phyloP scores from a whole-genome alignment of 2,888 invertebrate genomes.

The Drosophila sordidula region DNA sequence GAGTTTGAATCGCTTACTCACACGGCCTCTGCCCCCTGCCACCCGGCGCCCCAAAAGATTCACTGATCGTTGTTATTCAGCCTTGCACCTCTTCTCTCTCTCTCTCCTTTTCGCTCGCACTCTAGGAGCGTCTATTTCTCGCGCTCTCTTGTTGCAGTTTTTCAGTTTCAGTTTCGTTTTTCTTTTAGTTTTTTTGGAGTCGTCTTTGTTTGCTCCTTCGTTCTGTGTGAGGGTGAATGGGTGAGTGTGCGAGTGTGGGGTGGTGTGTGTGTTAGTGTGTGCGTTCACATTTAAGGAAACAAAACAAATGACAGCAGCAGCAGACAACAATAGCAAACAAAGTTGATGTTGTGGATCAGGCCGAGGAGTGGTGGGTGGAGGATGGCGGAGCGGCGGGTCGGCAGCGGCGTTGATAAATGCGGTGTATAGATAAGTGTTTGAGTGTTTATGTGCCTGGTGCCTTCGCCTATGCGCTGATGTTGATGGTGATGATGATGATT shows the following conservation, averaged over 20 bases:
- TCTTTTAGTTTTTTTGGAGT: conserved; percentile 29
- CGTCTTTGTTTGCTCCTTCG: conserved; percentile 59
- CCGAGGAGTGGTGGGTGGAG: conserved; percentile 4
- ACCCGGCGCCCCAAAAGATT: conserved; percentile 19
- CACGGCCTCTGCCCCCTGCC: conserved; percentile 27
- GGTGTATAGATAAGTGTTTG: conserved; percentile 54
- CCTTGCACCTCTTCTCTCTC: conserved; percentile 7
- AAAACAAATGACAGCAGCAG: conserved; percentile 65
- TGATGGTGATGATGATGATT: conserved; percentile 38
- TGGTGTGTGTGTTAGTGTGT: conserved; percentile 19
- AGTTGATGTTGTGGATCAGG: conserved; percentile 60
- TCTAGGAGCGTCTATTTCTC: background rate
- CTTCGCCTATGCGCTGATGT: conserved; percentile 25
- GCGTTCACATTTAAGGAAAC: conserved; percentile 65
- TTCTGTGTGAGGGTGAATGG: conserved; percentile 3
- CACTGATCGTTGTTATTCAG: conserved; percentile 17
- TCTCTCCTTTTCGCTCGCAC: background rate
- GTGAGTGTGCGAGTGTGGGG: conserved; percentile 3
- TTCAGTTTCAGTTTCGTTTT: background rate
- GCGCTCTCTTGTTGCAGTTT: conserved; percentile 11
- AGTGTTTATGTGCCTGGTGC: conserved; percentile 46
- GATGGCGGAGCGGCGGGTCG: conserved; percentile 17
- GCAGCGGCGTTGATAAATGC: conserved; percentile 67
- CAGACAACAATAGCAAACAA: conserved; percentile 78
- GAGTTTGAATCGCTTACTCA: conserved; percentile 44